Evolutionary conservation across 1,140 invertebrate genomes (phyloP).

Genomic region (Riptortus pedestris): DNA sequence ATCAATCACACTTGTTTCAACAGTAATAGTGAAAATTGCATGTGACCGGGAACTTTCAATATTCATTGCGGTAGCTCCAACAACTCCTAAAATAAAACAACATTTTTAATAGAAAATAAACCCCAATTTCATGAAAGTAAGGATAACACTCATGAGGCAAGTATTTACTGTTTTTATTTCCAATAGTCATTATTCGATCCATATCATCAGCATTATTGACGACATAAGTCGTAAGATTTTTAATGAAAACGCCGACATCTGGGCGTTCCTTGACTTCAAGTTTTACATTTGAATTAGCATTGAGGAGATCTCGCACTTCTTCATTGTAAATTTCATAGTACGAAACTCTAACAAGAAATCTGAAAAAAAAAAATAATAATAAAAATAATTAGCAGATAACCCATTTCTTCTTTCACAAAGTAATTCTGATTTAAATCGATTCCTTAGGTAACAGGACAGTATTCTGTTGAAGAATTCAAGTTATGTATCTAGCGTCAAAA

Average conservation of each 20-base stretch:
- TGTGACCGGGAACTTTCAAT: slow-evolving; percentile 73
- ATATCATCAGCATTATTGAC: slow-evolving; percentile 77
- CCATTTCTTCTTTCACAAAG: too few species aligned
- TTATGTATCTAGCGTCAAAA: too few species aligned
- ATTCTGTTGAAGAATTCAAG: too few species aligned
- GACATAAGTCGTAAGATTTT: slow-evolving; percentile 63
- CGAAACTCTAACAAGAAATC: slow-evolving; percentile 64
- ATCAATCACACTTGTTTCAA: slow-evolving; percentile 64
- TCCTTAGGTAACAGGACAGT: too few species aligned
- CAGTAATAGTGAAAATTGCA: slow-evolving; percentile 78
- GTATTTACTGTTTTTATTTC: slow-evolving; percentile 61
- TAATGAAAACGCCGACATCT: slow-evolving; percentile 72
- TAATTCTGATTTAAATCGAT: too few species aligned
- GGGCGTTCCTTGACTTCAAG: slow-evolving; percentile 63
- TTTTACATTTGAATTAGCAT: slow-evolving; percentile 40
- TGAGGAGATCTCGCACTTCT: slow-evolving; percentile 64
- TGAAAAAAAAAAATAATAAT: slow-evolving; percentile 36
- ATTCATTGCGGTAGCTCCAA: slow-evolving; percentile 80
- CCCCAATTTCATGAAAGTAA: neutral
- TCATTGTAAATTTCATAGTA: slow-evolving; percentile 77
- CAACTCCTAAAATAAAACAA: slow-evolving; percentile 41
- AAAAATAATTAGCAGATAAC: too few species aligned
- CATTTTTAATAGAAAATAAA: neutral
- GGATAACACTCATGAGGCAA: too few species aligned
- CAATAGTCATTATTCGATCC: slow-evolving; percentile 64